Percentiles rank a stretch among this genome's conserved stretches.
Conservation (phyloP, 2,888 invertebrate genomes). For the Allophyes oxyacanthae region DNA sequence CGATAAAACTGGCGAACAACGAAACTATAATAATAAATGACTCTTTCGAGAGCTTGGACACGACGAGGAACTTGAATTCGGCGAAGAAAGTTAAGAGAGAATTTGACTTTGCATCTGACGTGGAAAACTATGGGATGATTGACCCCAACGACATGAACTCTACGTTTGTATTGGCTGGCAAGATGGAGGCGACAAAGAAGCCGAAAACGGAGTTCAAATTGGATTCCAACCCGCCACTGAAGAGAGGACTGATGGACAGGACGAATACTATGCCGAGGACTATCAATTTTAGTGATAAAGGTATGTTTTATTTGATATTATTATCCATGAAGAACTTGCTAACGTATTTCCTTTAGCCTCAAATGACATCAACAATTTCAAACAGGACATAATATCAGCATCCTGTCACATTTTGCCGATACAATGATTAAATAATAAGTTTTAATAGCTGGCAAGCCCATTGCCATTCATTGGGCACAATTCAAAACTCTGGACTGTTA, state of each 20-base stretch:
- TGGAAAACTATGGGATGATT: slow-evolving; percentile 72
- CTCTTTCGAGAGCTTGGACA: slow-evolving; percentile 77
- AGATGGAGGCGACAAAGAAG: slow-evolving; percentile 69
- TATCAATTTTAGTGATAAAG: slow-evolving; percentile 74
- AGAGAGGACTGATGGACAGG: slow-evolving; percentile 74
- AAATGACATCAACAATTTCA: no score
- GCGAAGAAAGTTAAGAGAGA: slow-evolving; percentile 79
- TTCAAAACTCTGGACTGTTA: no score
- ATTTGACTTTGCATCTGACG: slow-evolving; percentile 58
- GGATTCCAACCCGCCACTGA: slow-evolving; percentile 59
- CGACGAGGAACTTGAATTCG: slow-evolving; percentile 71
- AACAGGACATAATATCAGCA: no score
- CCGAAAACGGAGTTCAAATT: slow-evolving; percentile 61
- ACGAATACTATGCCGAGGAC: slow-evolving; percentile 76
- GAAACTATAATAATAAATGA: slow-evolving; percentile 84
- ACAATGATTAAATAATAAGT: no score
- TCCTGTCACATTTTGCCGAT: no score
- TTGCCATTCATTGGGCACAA: no score
- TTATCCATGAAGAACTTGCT: no score
- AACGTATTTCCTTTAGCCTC: no score
- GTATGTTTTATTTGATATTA: slow-evolving; percentile 59
- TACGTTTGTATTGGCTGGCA: slow-evolving; percentile 81
- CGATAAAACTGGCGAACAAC: slow-evolving; percentile 77
- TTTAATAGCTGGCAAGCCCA: no score
- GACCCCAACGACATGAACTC: slow-evolving; percentile 82